phyloP scores from a whole-genome alignment of 2,888 invertebrate species.

The Athalia cordata region DNA sequence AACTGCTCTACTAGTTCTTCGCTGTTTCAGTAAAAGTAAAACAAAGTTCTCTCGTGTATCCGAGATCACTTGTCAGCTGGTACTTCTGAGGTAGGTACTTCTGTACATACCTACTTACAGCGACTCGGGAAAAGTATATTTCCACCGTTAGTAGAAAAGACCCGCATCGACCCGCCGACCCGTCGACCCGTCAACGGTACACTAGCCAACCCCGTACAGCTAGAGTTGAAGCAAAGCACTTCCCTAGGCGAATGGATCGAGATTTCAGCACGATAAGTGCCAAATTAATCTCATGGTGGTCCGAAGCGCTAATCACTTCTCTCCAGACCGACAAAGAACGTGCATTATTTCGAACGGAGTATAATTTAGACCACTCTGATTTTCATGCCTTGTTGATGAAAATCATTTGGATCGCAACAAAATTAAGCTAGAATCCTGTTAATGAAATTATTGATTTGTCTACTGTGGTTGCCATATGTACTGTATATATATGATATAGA shows the following conservation, averaged over 20 bases:
- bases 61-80: not conserved
- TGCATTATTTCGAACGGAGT: not conserved
- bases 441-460: not conserved
- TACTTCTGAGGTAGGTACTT: not conserved
- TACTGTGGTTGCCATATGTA: not conserved
- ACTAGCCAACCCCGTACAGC: not conserved
- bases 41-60: not conserved
- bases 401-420: conserved; percentile 7
- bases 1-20: not conserved
- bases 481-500: not conserved
- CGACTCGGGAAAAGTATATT: not conserved
- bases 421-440: not conserved
- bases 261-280: not conserved
- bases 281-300: not conserved
- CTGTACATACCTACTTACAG: not conserved
- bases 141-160: not conserved
- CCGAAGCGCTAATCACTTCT: not conserved
- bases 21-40: not conserved
- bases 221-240: not conserved
- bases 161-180: conserved; percentile 22
- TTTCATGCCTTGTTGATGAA: not conserved
- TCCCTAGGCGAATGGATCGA: not conserved
- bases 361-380: conserved; percentile 6
- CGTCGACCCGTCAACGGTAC: conserved; percentile 17
- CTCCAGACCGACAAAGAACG: not conserved